Base-by-base conservation (phyloP, 2,797 vertebrate species). In the Microtus californicus region DNA sequence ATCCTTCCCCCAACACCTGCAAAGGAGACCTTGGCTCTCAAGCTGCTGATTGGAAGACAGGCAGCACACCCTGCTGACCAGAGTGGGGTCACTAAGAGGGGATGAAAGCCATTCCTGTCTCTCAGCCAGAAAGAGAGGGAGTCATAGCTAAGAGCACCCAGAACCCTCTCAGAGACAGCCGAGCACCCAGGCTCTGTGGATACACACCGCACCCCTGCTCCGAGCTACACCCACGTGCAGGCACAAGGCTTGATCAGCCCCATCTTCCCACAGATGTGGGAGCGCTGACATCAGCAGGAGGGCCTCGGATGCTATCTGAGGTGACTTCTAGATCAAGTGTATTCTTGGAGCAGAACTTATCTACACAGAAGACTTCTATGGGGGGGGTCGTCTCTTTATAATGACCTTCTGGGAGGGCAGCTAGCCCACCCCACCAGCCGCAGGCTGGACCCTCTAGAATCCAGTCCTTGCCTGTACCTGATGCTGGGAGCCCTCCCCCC, bases 401-500 rank as follows among this genome's bases (percentile, higher is more conserved):
- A 71, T 37, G 34, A 37, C 43, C 67, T 25, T 54, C 48, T 29
- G 5, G 65, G 65, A 19, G 67, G 37, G 45, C 65, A 27, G 54
- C 0, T 2, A 19, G 27, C 48, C 25, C 7, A 76, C 45, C 67
- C 5, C 3, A 61, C 29, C 48, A 23, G 4, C 65, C 65, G 1
- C 51, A 40, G 51, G 9, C 45, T 29, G 15, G 2, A 5, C 6
- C 43, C 34, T 37, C 59, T 51, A 1, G 14, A 0, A 2, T 23
- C 29, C 40, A 6, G 37, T 23, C 25, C n/a, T 13, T 4, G 69
- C 74, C 14, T 43, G 14, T 7, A 51, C 43, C 13, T 89, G 59
- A 29, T 29, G 14, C 48, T 9, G 6, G 48, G 34, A 65, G 9
- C 56, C 0, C 31, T 15, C 34, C 31, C 34, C 34, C 34, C 29